phyloP scores from a whole-genome alignment of 2,113 vertebrate species.

The Psilopogon haemacephalus region DNA sequence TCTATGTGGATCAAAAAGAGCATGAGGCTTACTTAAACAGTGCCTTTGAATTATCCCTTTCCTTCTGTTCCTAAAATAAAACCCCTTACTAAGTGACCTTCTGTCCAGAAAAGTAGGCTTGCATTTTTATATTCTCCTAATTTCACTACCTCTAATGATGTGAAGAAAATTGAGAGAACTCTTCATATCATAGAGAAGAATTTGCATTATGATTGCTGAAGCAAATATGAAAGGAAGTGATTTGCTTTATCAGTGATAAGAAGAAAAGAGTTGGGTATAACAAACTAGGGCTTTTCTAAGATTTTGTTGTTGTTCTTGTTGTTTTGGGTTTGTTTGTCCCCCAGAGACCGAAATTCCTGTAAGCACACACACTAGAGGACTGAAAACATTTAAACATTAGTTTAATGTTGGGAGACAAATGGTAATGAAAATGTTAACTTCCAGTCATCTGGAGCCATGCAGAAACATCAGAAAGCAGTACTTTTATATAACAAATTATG shows the following conservation, averaged over 20 bases:
- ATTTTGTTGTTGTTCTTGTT: not conserved
- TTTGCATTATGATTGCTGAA: not conserved
- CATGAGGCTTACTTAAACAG: not conserved
- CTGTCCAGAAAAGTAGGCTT: not conserved
- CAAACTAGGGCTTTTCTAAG: not conserved
- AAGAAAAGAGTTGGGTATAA: not conserved
- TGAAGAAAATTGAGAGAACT: not conserved
- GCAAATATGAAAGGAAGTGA: not conserved
- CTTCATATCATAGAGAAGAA: not conserved
- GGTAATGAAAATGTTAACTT: not conserved
- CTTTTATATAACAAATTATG: not conserved
- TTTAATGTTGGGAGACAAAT: not conserved
- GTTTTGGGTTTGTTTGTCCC: not conserved
- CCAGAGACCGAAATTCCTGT: not conserved
- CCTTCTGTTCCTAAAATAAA: not conserved
- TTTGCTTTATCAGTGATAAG: not conserved
- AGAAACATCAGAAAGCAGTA: not conserved
- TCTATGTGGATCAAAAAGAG: not conserved
- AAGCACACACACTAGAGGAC: not conserved
- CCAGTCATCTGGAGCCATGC: not conserved
- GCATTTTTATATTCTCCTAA: not conserved
- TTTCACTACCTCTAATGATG: not conserved
- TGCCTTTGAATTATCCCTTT: not conserved
- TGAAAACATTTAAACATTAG: not conserved
- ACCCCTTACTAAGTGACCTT: not conserved